Conservation (phyloP, 2,888 invertebrate species). For the Drosophila yooni region DNA sequence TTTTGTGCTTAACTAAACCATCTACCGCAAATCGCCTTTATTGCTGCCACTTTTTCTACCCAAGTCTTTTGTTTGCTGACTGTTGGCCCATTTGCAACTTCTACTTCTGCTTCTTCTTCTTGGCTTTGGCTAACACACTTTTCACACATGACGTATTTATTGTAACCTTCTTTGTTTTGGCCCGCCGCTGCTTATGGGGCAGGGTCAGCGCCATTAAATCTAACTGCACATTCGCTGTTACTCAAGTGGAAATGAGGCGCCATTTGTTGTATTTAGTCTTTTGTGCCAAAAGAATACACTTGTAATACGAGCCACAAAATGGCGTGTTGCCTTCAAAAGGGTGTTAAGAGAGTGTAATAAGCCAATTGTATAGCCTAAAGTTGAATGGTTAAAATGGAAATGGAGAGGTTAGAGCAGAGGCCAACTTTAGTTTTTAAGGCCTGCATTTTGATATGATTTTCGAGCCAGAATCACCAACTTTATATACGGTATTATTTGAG, state of each 20-base stretch:
- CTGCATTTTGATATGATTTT: too few relatives aligned
- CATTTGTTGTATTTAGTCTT: conserved; percentile 54
- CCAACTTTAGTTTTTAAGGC: too few relatives aligned
- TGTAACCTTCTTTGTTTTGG: conserved; percentile 32
- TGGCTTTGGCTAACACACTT: conserved; percentile 10
- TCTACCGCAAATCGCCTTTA: conserved; percentile 72
- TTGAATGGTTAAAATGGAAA: not conserved
- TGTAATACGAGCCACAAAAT: conserved; percentile 17
- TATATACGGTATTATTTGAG: too few relatives aligned
- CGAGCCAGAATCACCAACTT: too few relatives aligned
- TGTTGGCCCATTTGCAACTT: not conserved
- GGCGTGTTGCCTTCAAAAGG: conserved; percentile 23
- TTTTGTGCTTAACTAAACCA: conserved; percentile 54
- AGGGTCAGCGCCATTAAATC: conserved; percentile 71
- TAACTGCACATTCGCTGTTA: conserved; percentile 60
- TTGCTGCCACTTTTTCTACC: conserved; percentile 57
- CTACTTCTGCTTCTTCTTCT: not conserved
- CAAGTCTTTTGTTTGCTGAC: conserved; percentile 42
- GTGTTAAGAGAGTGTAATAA: conserved; percentile 5
- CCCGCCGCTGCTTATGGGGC: conserved; percentile 35
- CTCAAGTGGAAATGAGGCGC: conserved; percentile 62
- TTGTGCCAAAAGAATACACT: conserved; percentile 17
- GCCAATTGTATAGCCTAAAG: not conserved
- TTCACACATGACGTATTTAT: conserved; percentile 65
- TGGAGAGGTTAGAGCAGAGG: too few relatives aligned